Evolutionary conservation across 1,140 invertebrate species (phyloP), one percentile per base, ranked within the genome.

Genomic region (Sesamia nonagrioides): DNA sequence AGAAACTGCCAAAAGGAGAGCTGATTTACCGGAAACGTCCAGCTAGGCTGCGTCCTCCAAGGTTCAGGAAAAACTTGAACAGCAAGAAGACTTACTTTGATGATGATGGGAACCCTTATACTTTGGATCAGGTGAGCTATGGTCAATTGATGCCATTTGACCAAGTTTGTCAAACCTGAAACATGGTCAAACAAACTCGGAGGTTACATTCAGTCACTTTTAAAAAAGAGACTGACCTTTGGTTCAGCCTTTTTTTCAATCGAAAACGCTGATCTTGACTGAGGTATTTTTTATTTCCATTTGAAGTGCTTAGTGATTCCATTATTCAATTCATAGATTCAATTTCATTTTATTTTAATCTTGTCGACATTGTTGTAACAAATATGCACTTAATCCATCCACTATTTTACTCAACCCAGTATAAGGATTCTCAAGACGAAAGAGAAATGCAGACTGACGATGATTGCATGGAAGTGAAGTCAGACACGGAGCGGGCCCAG

Each of bases 41-140:
- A 1, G 77, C 79, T 0, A 86, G 84, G 71, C 80, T 94, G 1
- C 84, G 92, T 1, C 90, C 90, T 0, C 92, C 92, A 1, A 69
- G 88, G 3, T 84, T 86, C 42, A 91, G 89, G 79, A 88, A 84
- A 74, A 81, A 81, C 13, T 78, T 52, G 0, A 92, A 91, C 66
- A 86, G 95, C 9, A 96, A 95, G 81, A 96, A 97, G 86, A 96
- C 95, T 33, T 96, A 96, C 82, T 97, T 97, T 87, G 96, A 97
- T 88, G 96, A 97, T 61, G 95, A 97, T 89, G 96, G 96, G 40
- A 95, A 96, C 81, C 91, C 95, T 68, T 87, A 84, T 72, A 79
- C 87, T 50, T 73, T 84, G 56, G 86, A 89, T 78, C 82, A 89
- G 84, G 88, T 92, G 18, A 27, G 71, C 58, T 60, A 15, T 13